Base-by-base conservation (phyloP, 1,140 invertebrate genomes). In the Hypsibius dujardini region DNA sequence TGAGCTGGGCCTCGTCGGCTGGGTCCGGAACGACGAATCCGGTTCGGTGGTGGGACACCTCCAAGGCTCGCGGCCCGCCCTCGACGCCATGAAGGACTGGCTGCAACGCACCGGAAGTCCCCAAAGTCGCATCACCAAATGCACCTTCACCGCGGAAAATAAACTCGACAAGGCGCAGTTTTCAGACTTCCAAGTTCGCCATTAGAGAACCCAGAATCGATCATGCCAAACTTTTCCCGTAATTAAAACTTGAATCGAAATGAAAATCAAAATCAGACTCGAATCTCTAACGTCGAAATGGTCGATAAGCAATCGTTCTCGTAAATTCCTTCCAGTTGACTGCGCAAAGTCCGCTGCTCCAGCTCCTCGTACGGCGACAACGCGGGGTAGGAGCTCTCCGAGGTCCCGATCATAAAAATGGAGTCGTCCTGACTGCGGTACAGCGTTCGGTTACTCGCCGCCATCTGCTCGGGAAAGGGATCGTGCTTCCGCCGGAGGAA, bases 11-110 rank as follows among this genome's bases (percentile, higher is more conserved):
- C 42, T 74, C 46, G 72, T 60, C 3, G 74, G 74, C 3, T 74
- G 74, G 74, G 72, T 73, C 46, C 71, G 70, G 62, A 74, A 74
- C 74, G 75, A 74, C 2, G 47, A 46, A 2, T 69, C 46, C 46
- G 74, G 70, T n/a, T 75, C 74, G 1, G 74, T 74, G 15, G 60
- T 75, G 56, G 74, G 74, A 12, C 50, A 56, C 7, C 50, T 56
- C 7, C 50, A 56, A n/a, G 50, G 50, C 50, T 12, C 7, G 7
- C 7, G n/a, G n/a, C 7, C 7, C 7, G 50, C 50, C 7, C 7
- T 56, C 7, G 50, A 56, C 7, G n/a, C 7, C 7, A 56, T 56
- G 50, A 56, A 56, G 50, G 50, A 56, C 7, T 56, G 50, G 50
- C 50, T 56, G 50, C n/a, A 7, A n/a, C 50, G 50, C 50, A 56